Evolutionary conservation across 2,888 invertebrate species (phyloP), one percentile per base, ranked within the genome.

Genomic region (Macrostomum cliftonense): DNA sequence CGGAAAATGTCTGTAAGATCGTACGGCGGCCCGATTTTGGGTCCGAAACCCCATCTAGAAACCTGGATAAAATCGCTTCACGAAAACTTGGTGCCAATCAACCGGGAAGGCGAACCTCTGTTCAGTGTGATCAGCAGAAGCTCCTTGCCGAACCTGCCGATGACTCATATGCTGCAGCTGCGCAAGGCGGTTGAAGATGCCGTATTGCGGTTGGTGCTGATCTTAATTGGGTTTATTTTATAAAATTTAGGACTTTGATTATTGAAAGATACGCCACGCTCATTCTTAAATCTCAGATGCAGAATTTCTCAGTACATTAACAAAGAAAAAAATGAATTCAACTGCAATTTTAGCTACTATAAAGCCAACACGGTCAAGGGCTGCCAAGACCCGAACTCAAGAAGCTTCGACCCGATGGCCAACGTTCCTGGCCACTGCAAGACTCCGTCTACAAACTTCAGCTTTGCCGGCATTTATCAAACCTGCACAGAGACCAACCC

Each of bases 381-480:
- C 17, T 63, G 63, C 45, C 59, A 59, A 11, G 46, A 57, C 7
- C 49, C 45, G 11, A 56, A 57, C 21, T 56, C 60, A 0, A 59
- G 59, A 1, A 61, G 60, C 45, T 63, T 62, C 48, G 56, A 55
- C 20, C 58, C 57, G 39, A 52, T 55, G 19, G 61, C 63, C 5
- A 63, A 63, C 45, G 54, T 59, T 12, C 59, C 61, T 38, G 59
- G 58, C 9, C 51, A 58, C 0, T 63, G 63, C 42, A 42, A 54
- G 20, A 49, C 55, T 20, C 53, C 58, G 1, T 52, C 54, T 2
- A 57, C 59, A 16, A 62, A 62, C 49, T 55, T 59, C 37, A 60
- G 60, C 7, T 63, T 62, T 48, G 63, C 62, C 9, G 63, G 63
- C 2, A 55, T 59, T 2, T 62, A 54, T 44, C 61, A 61, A 51